Conservation (phyloP, 1,140 invertebrate species). For the Ladona fulva region DNA sequence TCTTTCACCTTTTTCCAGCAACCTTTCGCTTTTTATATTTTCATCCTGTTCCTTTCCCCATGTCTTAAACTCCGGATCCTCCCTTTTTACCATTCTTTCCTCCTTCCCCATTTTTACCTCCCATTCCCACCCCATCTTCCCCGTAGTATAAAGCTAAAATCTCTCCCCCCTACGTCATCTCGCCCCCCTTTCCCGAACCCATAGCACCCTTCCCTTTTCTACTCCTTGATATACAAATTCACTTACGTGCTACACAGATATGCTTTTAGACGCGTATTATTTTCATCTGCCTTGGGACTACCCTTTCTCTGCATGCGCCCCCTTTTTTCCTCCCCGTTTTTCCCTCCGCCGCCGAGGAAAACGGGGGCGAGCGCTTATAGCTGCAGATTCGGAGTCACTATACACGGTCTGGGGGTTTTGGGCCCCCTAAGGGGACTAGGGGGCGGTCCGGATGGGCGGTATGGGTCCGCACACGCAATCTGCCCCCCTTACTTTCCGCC, state of each 20-base stretch:
- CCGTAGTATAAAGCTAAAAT: neutral
- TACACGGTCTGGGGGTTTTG: no score
- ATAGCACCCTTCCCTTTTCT: neutral
- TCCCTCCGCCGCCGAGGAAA: neutral
- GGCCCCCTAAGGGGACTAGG: neutral
- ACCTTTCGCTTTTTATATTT: neutral
- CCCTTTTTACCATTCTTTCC: neutral
- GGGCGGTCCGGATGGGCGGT: neutral
- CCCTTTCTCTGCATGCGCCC: neutral
- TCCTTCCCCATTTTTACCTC: neutral
- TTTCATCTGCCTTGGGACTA: constrained; percentile 20
- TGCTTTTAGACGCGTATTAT: constrained; percentile 25
- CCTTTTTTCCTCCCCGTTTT: neutral
- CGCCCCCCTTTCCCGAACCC: neutral
- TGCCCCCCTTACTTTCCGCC: neutral
- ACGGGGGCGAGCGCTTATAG: no score
- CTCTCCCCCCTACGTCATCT: neutral
- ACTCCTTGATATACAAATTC: constrained; percentile 24
- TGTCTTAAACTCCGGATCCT: neutral
- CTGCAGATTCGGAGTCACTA: no score
- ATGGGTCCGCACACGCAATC: neutral
- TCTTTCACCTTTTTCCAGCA: neutral
- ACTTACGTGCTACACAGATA: constrained; percentile 25
- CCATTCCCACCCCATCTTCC: neutral
- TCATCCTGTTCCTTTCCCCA: no score